Conservation (phyloP, 2,113 vertebrate species). For the Rallus limicola region DNA sequence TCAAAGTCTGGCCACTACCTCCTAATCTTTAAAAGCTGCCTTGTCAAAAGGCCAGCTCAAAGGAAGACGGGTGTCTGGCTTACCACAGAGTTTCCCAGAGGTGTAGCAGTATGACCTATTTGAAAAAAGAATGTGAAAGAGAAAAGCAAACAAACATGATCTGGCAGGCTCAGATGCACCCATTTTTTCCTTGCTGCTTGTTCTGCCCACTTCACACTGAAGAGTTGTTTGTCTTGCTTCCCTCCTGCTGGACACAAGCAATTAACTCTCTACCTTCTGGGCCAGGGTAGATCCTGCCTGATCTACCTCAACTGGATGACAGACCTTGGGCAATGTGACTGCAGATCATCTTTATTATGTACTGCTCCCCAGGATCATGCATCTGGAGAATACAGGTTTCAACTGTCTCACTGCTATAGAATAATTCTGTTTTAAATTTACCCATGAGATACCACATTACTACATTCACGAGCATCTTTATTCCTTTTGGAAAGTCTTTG, state of each 20-base stretch:
- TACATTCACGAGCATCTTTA: not conserved
- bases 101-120: not conserved
- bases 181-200: not conserved
- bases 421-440: not conserved
- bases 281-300: not conserved
- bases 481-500: not conserved
- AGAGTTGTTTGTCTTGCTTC: not conserved
- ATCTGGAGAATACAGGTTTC: not conserved
- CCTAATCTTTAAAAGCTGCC: constrained; percentile 31
- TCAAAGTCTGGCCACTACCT: not conserved
- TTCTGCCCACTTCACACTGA: not conserved
- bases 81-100: constrained; percentile 19
- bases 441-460: not conserved
- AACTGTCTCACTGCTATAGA: not conserved
- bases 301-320: not conserved
- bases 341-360: not conserved
- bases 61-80: not conserved
- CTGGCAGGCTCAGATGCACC: not conserved
- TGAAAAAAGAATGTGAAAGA: not conserved
- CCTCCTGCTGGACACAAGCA: not conserved
- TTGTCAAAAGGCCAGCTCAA: not conserved
- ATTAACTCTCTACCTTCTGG: not conserved
- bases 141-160: not conserved
- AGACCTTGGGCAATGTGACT: not conserved
- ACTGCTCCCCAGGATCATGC: not conserved